A percentile compares a stretch with the other conserved stretches of the same genome.
Conservation (phyloP, 1,140 invertebrate genomes). For the Musca vetustissima region DNA sequence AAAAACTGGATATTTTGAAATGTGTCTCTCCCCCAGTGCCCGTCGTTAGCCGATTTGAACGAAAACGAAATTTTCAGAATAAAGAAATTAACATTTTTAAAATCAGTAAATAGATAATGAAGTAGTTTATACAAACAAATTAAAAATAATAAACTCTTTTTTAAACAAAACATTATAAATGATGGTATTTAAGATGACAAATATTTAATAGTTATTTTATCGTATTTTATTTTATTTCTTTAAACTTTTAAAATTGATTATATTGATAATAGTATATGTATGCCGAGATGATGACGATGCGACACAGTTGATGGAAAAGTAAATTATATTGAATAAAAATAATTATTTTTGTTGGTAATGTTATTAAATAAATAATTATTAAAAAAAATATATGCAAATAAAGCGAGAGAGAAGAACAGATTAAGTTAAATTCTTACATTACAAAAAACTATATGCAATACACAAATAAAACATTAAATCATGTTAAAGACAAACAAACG, state of each 20-base stretch:
- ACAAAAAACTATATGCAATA: no score
- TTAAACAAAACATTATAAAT: conserved; percentile 20
- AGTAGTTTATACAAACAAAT: conserved; percentile 1
- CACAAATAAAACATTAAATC: no score
- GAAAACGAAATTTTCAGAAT: conserved; percentile 9
- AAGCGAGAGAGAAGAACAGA: not conserved
- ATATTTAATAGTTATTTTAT: conserved; percentile 23
- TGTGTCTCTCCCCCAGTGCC: conserved; percentile 14
- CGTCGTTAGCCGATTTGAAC: conserved; percentile 7
- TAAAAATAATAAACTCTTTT: conserved; percentile 14
- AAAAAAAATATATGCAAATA: no score
- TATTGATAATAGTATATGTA: conserved; percentile 10
- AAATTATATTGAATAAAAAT: conserved; percentile 13
- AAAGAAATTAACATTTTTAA: conserved; percentile 1
- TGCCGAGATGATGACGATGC: not conserved
- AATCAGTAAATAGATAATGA: conserved; percentile 20
- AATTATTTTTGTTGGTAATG: conserved; percentile 31
- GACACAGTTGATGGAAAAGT: not conserved
- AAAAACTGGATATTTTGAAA: no score
- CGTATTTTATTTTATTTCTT: conserved; percentile 19
- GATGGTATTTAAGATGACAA: conserved; percentile 23
- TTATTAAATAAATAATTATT: conserved; percentile 24
- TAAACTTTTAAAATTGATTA: conserved; percentile 6
- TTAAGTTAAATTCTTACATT: no score
- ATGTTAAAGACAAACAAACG: no score